phyloP scores from a whole-genome alignment of 2,113 vertebrate genomes.

The Neofelis nebulosa region DNA sequence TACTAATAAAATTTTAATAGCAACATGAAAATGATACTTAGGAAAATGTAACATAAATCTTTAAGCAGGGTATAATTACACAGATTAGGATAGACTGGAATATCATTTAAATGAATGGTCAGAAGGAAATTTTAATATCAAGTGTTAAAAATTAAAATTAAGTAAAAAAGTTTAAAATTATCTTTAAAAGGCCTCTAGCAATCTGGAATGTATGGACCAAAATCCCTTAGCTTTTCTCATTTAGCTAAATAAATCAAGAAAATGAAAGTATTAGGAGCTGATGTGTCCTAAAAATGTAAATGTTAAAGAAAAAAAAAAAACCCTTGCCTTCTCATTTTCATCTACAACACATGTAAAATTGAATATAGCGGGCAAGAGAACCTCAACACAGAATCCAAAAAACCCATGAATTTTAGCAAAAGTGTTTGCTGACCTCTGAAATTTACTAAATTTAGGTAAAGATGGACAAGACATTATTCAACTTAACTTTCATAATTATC shows the following conservation, averaged over 20 bases:
- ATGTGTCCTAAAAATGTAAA: not conserved
- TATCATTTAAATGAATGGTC: slow-evolving; percentile 61
- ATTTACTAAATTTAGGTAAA: not conserved
- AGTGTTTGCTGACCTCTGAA: not conserved
- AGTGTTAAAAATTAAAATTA: slow-evolving; percentile 43
- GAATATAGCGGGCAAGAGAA: not conserved
- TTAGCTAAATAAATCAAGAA: slow-evolving; percentile 6
- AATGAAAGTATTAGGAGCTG: not conserved
- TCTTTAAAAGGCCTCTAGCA: not conserved
- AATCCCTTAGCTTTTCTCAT: not conserved
- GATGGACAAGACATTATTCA: not conserved
- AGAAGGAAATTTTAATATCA: slow-evolving; percentile 51
- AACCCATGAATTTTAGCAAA: not conserved
- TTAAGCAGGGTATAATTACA: slow-evolving; percentile 61
- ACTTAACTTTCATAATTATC: not conserved
- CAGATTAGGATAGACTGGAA: slow-evolving; percentile 18
- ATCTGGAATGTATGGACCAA: not conserved
- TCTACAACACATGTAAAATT: not conserved
- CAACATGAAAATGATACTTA: slow-evolving; percentile 65
- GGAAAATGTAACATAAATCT: slow-evolving; percentile 65
- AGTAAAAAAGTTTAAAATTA: slow-evolving; percentile 33
- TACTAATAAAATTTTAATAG: slow-evolving; percentile 64
- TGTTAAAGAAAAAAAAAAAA: not conserved
- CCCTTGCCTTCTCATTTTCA: not conserved
- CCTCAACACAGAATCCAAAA: not conserved